These are phyloP conservation scores for Cyphomyrus plagiostoma DNA, from an alignment of 2,113 vertebrate genomes.

Conservation along the genomic window DNA sequence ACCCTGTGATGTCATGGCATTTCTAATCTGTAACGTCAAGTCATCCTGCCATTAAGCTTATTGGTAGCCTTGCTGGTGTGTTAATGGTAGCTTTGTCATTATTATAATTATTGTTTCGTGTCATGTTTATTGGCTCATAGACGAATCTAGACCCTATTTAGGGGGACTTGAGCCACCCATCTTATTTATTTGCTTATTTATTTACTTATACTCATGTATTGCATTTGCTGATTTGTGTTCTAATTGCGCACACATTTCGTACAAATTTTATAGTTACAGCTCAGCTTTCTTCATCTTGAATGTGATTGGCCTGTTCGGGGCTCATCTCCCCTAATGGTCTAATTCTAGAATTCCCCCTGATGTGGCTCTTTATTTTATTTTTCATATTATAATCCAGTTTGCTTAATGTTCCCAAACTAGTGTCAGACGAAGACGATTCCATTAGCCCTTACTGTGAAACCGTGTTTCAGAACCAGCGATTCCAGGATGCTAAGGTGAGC, in stretches of 20 bases:
- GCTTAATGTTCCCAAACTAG: conserved; percentile 40
- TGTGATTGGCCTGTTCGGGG: background rate
- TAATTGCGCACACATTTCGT: background rate
- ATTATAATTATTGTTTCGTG: background rate
- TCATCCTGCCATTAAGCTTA: background rate
- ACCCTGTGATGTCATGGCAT: background rate
- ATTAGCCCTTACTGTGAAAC: conserved; percentile 78
- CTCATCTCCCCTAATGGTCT: background rate
- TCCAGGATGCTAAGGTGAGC: conserved; percentile 56
- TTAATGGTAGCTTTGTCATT: background rate
- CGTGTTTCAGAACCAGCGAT: conserved; percentile 54
- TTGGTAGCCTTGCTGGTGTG: background rate
- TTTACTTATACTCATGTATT: background rate
- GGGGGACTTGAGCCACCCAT: background rate
- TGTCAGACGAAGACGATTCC: conserved; percentile 43
- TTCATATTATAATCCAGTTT: background rate
- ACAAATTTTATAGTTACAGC: background rate
- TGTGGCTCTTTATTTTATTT: background rate
- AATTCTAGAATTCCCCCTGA: background rate
- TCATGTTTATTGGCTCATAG: background rate
- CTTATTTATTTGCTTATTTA: background rate
- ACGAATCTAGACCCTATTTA: background rate
- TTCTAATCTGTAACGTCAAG: background rate
- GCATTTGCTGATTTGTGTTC: background rate
- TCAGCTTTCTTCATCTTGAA: background rate